Percentiles rank a stretch among this genome's conserved stretches.
Evolutionary conservation across 2,888 invertebrate species (phyloP).

Genomic region (Quadroppia sp.): DNA sequence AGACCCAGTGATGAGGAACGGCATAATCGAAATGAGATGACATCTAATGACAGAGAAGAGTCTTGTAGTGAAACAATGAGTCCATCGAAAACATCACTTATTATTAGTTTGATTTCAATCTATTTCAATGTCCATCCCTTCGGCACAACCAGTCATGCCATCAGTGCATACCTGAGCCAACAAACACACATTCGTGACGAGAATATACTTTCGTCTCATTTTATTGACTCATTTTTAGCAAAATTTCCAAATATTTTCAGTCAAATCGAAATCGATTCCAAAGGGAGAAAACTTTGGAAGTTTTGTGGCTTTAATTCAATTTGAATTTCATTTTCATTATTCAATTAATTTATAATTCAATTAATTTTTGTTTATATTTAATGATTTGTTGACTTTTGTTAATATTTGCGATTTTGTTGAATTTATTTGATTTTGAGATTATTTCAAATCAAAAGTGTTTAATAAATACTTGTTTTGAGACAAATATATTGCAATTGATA

Average conservation of each 20-base stretch:
- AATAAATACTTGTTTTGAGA: too few species aligned
- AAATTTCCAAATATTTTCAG: conserved; percentile 10
- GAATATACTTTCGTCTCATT: not conserved
- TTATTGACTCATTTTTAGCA: conserved; percentile 18
- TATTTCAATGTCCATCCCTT: conserved; percentile 24
- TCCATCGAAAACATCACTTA: conserved; percentile 2
- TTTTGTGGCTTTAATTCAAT: not conserved
- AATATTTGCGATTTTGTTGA: too few species aligned
- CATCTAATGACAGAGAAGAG: not conserved
- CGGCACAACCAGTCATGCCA: conserved; percentile 16
- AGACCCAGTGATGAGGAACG: conserved; percentile 39
- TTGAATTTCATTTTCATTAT: not conserved
- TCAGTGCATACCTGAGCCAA: conserved; percentile 4
- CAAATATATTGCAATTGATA: too few species aligned
- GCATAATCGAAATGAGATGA: not conserved
- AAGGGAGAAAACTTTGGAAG: conserved; percentile 19
- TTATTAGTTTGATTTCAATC: conserved; percentile 17
- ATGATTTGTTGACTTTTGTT: too few species aligned
- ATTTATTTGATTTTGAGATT: too few species aligned
- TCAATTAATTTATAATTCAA: too few species aligned
- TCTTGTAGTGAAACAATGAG: not conserved
- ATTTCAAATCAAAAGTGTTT: too few species aligned
- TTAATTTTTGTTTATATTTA: too few species aligned
- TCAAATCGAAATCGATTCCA: conserved; percentile 12
- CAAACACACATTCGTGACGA: conserved; percentile 15